phyloP scores from a whole-genome alignment of 2,113 vertebrate genomes.

The Pollachius pollachius region DNA sequence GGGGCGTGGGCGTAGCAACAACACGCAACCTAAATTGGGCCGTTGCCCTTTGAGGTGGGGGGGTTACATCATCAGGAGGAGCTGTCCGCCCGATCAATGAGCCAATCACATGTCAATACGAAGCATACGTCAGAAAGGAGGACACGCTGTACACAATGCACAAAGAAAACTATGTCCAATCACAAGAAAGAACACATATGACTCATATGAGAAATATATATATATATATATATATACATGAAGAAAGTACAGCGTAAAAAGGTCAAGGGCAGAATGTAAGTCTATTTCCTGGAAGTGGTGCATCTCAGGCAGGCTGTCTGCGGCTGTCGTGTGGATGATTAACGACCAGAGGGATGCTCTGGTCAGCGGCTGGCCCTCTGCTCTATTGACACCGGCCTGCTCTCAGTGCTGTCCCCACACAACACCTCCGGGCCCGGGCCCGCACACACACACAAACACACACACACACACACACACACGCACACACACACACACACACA shows the following conservation, averaged over 20 bases:
- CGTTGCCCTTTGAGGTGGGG: conserved; percentile 19
- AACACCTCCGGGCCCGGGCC: conserved; percentile 39
- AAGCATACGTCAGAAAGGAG: too few species aligned
- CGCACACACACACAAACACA: background rate
- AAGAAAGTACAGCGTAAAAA: background rate
- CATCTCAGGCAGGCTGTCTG: conserved; percentile 72
- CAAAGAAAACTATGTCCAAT: too few species aligned
- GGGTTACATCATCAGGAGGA: background rate
- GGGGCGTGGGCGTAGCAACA: conserved; percentile 28
- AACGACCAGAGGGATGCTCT: conserved; percentile 84
- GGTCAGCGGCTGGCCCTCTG: conserved; percentile 49
- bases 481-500: too few species aligned
- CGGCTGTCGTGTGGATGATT: conserved; percentile 86
- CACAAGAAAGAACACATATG: too few species aligned
- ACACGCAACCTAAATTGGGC: conserved; percentile 34
- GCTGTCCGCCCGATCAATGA: conserved; percentile 29
- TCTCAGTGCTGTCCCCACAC: conserved; percentile 48
- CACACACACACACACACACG: background rate
- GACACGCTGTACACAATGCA: too few species aligned
- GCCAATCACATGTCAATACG: conserved; percentile 31
- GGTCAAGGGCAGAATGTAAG: conserved; percentile 51
- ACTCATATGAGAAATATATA: background rate
- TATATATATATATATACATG: too few species aligned
- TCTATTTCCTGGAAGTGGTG: conserved; percentile 38
- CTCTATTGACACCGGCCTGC: conserved; percentile 62